Evolutionary conservation across 1,140 invertebrate species (phyloP), one percentile per base, ranked within the genome.

Genomic region (Drosophila subobscura): DNA sequence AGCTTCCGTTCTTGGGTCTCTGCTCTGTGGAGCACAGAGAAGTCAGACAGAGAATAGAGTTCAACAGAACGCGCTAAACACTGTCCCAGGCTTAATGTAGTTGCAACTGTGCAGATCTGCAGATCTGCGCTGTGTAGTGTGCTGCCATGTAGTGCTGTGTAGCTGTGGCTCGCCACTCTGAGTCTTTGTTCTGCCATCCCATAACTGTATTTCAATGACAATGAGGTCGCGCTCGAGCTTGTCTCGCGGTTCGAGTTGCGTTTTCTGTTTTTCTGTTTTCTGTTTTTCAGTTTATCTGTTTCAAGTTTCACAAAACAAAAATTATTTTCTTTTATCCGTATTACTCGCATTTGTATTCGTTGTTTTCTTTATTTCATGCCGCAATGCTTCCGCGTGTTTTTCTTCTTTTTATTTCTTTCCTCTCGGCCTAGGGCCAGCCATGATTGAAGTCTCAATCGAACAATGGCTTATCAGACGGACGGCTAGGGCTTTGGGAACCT

Each of bases 131-230:
- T 20, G 10, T 12, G 3, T 12, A 12, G 10, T 12, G 33, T 37
- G 33, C 3, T 37, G 10, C 5, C 5, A 20, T 37, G 10, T 37
- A 12, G 33, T 37, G 44, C 25, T 41, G 46, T 53, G 23, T 49
- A 67, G 47, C 41, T 45, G 42, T 27, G 47, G 65, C 53, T 68
- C 68, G 65, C 65, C 63, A 68, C 55, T 68, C 65, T 71, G 66
- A n/a, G 65, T 70, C 59, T 72, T 75, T 85, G 79, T 83, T 78
- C 55, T 40, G 55, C 51, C 52, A 14, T 6, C 29, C 59, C 63
- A 60, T 86, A 86, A 86, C 81, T 86, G 81, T 86, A 81, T 78
- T 86, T 77, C 79, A 83, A 83, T 83, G 77, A 73, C 81, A 86
- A 88, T 88, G 81, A 81, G 81, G 77, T 86, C 81, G 33, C 33